Base-by-base conservation (phyloP, 2,797 vertebrate genomes). In the Phataginus tetradactyla region DNA sequence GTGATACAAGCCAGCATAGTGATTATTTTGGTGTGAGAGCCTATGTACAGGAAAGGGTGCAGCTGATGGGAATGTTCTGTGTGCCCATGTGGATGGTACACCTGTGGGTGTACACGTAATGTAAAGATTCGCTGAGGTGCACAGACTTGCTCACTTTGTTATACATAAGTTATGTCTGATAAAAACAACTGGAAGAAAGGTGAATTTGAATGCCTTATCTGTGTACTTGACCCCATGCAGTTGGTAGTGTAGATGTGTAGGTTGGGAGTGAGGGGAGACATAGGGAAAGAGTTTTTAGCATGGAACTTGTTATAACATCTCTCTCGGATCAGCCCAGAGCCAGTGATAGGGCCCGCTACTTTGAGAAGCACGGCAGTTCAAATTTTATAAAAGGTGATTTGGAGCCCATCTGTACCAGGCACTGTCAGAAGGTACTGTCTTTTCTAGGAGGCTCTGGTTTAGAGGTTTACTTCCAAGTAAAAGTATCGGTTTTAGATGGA, bases 101-200 rank as follows among this genome's bases (percentile, higher is more conserved):
- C 63, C 2, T 1, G 4, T 55, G 15, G 18, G 4, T 39, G 4
- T 37, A 1, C 23, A 39, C 4, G 2, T 13, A 0, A 0, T 0
- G 2, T 55, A 17, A 5, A 69, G 6, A 21, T 25, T 61, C 90
- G 20, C 78, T 53, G 59, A 92, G 23, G 63, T 63, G 14, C 39
- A 25, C 75, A 1, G 51, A 53, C 61, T 66, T 74, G 23, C 61
- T 32, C 10, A 25, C 53, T 95, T 75, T 69, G 37, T 11, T 72
- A 5, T 86, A 2, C 69, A 4, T 45, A 57, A 25, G 42, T 42
- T 83, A 8, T 51, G 17, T 4, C 51, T 14, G 6, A 12, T 61
- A 71, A 53, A 90, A 87, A 42, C 55, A 51, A 6, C 14, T 34
- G 23, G 4, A 68, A 74, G n/a, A 57, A 88, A 77, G 29, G 10